Percentiles rank a stretch among this genome's conserved stretches.
phyloP scores from a whole-genome alignment of 2,888 invertebrate genomes.

The Mesorhabditis sp. region DNA sequence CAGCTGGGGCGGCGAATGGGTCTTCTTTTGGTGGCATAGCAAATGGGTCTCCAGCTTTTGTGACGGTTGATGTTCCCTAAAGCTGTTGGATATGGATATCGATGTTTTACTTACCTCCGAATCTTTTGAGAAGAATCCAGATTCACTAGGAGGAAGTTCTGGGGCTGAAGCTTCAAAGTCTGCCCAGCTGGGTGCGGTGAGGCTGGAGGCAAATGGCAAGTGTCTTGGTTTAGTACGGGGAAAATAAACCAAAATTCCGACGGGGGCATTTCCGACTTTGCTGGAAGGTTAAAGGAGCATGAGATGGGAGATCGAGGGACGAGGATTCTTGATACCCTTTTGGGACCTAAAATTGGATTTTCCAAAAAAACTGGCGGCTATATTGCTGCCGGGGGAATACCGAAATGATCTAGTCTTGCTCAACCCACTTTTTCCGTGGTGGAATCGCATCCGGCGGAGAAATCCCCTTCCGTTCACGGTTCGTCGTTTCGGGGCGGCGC shows the following conservation, averaged over 20 bases:
- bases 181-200: slow-evolving; percentile 40
- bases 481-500: slow-evolving; percentile 14
- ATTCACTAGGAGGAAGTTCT: slow-evolving; percentile 50
- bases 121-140: slow-evolving; percentile 48
- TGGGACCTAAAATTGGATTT: too few relatives aligned
- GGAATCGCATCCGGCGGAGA: slow-evolving; percentile 30
- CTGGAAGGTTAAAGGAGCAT: slow-evolving; percentile 24
- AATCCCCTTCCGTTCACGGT: slow-evolving; percentile 20
- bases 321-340: too few relatives aligned
- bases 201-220: too few relatives aligned
- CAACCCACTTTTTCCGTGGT: slow-evolving; percentile 27
- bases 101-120: not conserved
- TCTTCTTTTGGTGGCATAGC: slow-evolving; percentile 13
- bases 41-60: slow-evolving; percentile 24
- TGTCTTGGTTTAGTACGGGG: too few relatives aligned
- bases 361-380: too few relatives aligned
- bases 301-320: slow-evolving; percentile 23
- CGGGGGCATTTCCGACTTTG: slow-evolving; percentile 22
- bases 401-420: too few relatives aligned
- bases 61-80: slow-evolving; percentile 12
- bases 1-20: slow-evolving; percentile 34
- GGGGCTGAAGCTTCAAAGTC: slow-evolving; percentile 44
- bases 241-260: too few relatives aligned
- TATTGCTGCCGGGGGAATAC: too few relatives aligned
- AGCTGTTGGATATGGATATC: slow-evolving; percentile 1